These are phyloP conservation scores for Hylaeus volcanicus DNA, from an alignment of 1,140 invertebrate genomes.

Conservation along the genomic window DNA sequence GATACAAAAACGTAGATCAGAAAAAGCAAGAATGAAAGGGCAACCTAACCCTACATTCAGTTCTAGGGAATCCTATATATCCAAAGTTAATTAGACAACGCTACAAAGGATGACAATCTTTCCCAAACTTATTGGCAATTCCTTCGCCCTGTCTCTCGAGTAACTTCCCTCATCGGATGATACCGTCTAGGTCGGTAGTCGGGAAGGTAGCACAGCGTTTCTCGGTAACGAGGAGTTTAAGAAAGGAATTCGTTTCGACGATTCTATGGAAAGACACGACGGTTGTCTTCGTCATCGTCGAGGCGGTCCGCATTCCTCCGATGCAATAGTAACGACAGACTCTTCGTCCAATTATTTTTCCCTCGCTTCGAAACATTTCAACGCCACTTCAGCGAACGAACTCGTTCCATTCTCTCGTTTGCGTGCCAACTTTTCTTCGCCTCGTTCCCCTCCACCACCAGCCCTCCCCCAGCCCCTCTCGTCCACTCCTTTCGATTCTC, in stretches of 20 bases:
- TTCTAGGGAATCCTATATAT: too few relatives aligned
- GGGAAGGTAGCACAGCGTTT: constrained; percentile 40
- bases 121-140: constrained; percentile 36
- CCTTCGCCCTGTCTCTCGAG: constrained; percentile 5
- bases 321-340: constrained; percentile 72
- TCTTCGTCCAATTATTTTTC: constrained; percentile 78
- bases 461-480: constrained; percentile 9
- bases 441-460: constrained; percentile 29
- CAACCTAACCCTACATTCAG: too few relatives aligned
- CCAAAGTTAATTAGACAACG: neutral
- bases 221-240: constrained; percentile 69
- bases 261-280: constrained; percentile 47
- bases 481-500: constrained; percentile 26
- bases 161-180: constrained; percentile 48
- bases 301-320: constrained; percentile 58
- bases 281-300: constrained; percentile 50
- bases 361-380: constrained; percentile 76
- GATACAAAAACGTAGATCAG: too few relatives aligned
- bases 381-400: constrained; percentile 72
- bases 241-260: constrained; percentile 53
- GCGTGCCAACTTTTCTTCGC: constrained; percentile 57
- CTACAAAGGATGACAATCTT: constrained; percentile 28
- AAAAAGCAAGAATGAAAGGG: too few relatives aligned
- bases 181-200: constrained; percentile 34
- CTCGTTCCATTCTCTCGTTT: constrained; percentile 70